Base-by-base conservation (phyloP, 1,140 invertebrate genomes). In the Eurosta solidaginis region DNA sequence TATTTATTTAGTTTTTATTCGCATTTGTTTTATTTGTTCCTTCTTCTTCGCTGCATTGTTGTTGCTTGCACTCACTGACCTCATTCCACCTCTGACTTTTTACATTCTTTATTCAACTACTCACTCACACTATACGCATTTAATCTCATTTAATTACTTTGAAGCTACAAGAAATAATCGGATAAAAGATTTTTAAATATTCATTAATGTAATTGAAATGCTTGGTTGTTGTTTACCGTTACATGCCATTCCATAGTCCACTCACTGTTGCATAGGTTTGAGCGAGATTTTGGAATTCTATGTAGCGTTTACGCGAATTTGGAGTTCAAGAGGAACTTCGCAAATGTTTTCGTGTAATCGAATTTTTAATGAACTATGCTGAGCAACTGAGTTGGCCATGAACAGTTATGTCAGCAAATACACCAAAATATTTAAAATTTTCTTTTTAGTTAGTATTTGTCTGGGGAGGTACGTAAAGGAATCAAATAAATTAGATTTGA, bases 91-190 rank as follows among this genome's bases (percentile, higher is more conserved):
- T 42, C 59, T 40, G 59, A 68, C 40, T 68, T 59, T 59, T 25
- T 4, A 68, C 59, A 68, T 68, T 68, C 59, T 40, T 68, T 33
- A 33, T 40, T 68, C 40, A 68, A 68, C 59, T 68, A 68, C 33
- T 68, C 59, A 10, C 40, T 68, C 40, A 33, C n/a, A n/a, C n/a
- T 68, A 68, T 68, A 9, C 59, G 33, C 59, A 68, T 68, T 68
- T 68, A 68, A 68, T 68, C 59, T 68, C 59, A 33, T 68, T 68
- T 63, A 63, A 63, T 63, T 63, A 29, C 36, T 63, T 63, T 33
- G 40, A 40, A 40, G 17, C 59, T 47, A 47, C 45, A 29, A 68
- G 20, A 5, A 68, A 68, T 33, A 68, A 40, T 20, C 9, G 12
- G 14, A 36, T 22, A 9, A n/a, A n/a, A 68, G 59, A 36, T 40